These are phyloP conservation scores for Pteronotus mesoamericanus DNA, from an alignment of 2,797 vertebrate genomes.

Conservation along the genomic window DNA sequence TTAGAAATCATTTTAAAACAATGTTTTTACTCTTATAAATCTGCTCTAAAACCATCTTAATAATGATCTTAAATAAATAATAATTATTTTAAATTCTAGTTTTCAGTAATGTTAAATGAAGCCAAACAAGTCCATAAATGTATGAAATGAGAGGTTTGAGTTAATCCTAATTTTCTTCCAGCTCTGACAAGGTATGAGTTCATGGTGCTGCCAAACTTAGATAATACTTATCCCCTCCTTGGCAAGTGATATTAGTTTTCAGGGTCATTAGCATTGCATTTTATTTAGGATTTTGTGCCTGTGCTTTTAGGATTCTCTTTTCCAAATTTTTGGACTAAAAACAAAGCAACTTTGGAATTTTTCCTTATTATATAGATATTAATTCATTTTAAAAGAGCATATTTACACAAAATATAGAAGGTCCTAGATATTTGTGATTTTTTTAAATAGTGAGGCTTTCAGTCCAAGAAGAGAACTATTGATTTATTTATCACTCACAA, in stretches of 20 bases:
- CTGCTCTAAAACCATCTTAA: background rate
- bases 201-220: background rate
- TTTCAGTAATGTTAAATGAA: background rate
- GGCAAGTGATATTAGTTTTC: background rate
- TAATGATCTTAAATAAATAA: background rate
- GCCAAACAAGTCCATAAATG: background rate
- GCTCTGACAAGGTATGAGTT: background rate
- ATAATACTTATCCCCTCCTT: background rate
- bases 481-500: background rate
- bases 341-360: background rate
- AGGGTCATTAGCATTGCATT: background rate
- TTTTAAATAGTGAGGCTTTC: background rate
- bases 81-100: background rate
- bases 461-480: background rate
- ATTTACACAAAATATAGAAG: background rate
- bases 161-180: background rate
- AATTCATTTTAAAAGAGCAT: background rate
- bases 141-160: background rate
- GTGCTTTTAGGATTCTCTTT: background rate
- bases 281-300: background rate
- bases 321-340: background rate
- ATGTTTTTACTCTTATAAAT: background rate
- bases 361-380: background rate
- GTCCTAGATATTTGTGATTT: background rate
- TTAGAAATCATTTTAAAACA: slow-evolving; percentile 3